These are phyloP conservation scores for Arnoldichthys spilopterus DNA, from an alignment of 2,797 vertebrate genomes.

Conservation along the genomic window DNA sequence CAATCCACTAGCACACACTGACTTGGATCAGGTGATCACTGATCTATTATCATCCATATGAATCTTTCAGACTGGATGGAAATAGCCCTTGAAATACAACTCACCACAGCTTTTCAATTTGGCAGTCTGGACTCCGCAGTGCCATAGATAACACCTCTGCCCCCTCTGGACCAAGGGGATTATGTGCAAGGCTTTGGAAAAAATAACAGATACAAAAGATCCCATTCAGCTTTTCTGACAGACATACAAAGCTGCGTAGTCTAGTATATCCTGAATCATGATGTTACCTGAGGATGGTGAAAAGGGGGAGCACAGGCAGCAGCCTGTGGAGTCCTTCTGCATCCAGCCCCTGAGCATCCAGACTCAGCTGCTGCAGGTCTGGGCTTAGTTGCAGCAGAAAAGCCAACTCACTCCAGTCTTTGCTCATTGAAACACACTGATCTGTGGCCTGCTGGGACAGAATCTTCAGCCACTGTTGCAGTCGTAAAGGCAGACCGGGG, in stretches of 20 bases:
- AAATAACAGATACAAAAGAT: not conserved
- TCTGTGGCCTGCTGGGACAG: slow-evolving; percentile 42
- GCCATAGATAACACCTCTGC: slow-evolving; percentile 55
- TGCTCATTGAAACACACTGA: slow-evolving; percentile 17
- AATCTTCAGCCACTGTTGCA: slow-evolving; percentile 58
- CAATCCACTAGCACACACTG: too few species aligned
- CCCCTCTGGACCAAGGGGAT: slow-evolving; percentile 63
- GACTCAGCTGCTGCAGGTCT: slow-evolving; percentile 55
- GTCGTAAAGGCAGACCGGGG: slow-evolving; percentile 48
- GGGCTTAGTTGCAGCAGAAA: slow-evolving; percentile 63
- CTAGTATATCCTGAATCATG: not conserved
- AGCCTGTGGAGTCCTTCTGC: slow-evolving; percentile 54
- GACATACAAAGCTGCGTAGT: not conserved
- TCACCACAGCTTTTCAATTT: slow-evolving; percentile 63
- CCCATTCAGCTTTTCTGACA: not conserved
- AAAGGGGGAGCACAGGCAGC: slow-evolving; percentile 62
- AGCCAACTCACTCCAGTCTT: slow-evolving; percentile 65
- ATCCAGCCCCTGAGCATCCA: slow-evolving; percentile 60
- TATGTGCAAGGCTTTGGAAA: slow-evolving; percentile 59
- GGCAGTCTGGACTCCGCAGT: slow-evolving; percentile 62
- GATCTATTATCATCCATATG: not conserved
- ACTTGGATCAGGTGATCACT: too few species aligned
- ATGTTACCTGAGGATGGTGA: slow-evolving; percentile 63
- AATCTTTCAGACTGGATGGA: not conserved
- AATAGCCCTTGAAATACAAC: slow-evolving; percentile 17